Base-by-base conservation (phyloP, 1,140 invertebrate genomes). In the Panonychus citri region DNA sequence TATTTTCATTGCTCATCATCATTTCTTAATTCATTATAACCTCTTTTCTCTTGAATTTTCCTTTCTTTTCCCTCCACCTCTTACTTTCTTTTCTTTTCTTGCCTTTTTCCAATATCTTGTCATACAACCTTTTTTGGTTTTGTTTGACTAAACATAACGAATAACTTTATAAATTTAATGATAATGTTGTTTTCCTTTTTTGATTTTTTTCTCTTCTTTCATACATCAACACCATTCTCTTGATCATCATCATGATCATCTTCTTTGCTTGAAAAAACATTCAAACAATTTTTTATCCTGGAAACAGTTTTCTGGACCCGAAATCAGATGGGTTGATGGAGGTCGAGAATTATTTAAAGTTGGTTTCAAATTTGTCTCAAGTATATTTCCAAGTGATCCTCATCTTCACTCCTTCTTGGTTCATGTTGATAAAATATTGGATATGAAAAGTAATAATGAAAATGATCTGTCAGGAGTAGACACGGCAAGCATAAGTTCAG, bases 311-410 rank as follows among this genome's bases (percentile, higher is more conserved):
- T 74, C 82, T 56, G 85, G 85, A 1, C 85, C 86, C 12, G 88
- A 93, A 63, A 81, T 93, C 17, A 79, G 79, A 60, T 93, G 86
- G 86, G 82, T 94, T 30, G 88, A 94, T 69, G 77, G 79, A 50
- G 86, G 87, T 62, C 81, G 83, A 64, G 79, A 78, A 42, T 75
- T 94, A 1, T 93, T 93, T 64, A 79, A 77, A 39, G 80, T 90
- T n/a, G 76, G 76, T 37, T 74, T 91, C 34, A 78, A 81, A 51
- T 71, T 94, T 24, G 77, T 83, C 37, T 93, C 88, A 0, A 91
- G 87, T 3, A 80, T 93, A 13, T 80, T 84, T 30, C 87, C 85
- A 0, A 75, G 76, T 15, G 65, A 59, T 56, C 54, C 42, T 25
- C 27, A 25, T 26, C 25, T 59, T 10, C 55, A 56, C 43, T 49